Conservation (phyloP, 1,140 invertebrate species). For the Diploscapter pachys region DNA sequence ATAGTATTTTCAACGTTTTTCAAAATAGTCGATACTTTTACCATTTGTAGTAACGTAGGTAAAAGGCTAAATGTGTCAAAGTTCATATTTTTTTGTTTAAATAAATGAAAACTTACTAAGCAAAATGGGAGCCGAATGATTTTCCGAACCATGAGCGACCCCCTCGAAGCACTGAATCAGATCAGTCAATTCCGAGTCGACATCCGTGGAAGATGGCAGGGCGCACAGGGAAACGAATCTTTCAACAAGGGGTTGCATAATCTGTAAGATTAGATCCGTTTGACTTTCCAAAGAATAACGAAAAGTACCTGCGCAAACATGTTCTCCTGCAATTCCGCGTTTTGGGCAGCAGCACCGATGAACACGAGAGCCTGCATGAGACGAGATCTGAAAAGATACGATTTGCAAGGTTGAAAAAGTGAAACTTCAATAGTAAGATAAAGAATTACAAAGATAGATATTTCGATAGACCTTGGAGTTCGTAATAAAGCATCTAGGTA, state of each 20-base stretch:
- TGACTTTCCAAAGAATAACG: no score
- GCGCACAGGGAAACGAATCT: constrained; percentile 11
- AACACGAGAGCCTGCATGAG: constrained; percentile 34
- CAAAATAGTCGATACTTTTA: neutral
- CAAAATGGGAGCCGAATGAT: constrained; percentile 24
- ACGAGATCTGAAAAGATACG: neutral
- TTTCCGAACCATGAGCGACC: constrained; percentile 26
- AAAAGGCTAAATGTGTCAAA: no score
- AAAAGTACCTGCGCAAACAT: constrained; percentile 30
- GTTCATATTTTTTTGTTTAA: neutral
- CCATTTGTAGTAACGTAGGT: neutral
- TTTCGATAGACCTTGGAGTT: no score
- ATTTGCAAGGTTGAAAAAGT: no score
- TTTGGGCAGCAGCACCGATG: constrained; percentile 29
- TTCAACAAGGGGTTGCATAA: constrained; percentile 25
- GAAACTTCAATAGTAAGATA: no score
- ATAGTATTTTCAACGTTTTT: neutral
- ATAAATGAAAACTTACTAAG: constrained; percentile 19
- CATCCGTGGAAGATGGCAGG: neutral
- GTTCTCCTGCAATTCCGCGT: constrained; percentile 27
- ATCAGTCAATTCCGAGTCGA: constrained; percentile 29
- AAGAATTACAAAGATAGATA: no score
- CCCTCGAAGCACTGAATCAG: constrained; percentile 37
- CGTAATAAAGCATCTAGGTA: no score
- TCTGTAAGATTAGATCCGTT: constrained; percentile 15